Evolutionary conservation across 2,113 vertebrate species (phyloP).

Genomic region (Chionodraco myersi): DNA sequence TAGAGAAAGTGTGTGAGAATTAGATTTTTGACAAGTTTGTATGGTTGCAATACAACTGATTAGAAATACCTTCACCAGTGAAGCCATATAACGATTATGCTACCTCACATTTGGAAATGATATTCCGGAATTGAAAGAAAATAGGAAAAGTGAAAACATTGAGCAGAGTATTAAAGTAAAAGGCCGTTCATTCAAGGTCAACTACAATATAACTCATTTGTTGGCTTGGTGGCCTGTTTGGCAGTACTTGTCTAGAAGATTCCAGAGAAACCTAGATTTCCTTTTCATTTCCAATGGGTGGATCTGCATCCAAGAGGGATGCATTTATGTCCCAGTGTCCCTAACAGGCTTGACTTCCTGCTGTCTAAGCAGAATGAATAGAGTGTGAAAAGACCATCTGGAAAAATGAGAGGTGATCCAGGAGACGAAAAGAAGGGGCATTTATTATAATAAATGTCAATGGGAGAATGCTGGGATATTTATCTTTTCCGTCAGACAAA

Average conservation of each 20-base stretch:
- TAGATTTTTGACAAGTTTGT: constrained; percentile 52
- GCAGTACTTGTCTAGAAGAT: constrained; percentile 39
- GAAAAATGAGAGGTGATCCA: constrained; percentile 64
- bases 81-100: constrained; percentile 8
- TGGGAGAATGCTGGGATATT: constrained; percentile 16
- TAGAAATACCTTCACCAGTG: constrained; percentile 27
- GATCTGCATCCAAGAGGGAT: constrained; percentile 50
- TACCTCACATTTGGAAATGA: constrained; percentile 32
- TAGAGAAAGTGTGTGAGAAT: constrained; percentile 17
- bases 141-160: constrained; percentile 14
- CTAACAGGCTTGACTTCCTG: constrained; percentile 57
- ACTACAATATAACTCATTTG: constrained; percentile 42
- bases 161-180: constrained; percentile 21
- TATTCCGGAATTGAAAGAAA: constrained; percentile 9
- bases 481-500: constrained; percentile 32
- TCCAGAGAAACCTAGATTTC: constrained; percentile 47
- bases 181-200: constrained; percentile 39
- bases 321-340: constrained; percentile 55
- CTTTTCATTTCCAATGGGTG: constrained; percentile 57
- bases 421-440: constrained; percentile 13
- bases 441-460: constrained; percentile 5
- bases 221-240: constrained; percentile 46
- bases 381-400: constrained; percentile 71
- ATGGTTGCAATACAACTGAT: constrained; percentile 40
- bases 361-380: constrained; percentile 54